Conservation (phyloP, 2,113 vertebrate species). For the Vicugna pacos region DNA sequence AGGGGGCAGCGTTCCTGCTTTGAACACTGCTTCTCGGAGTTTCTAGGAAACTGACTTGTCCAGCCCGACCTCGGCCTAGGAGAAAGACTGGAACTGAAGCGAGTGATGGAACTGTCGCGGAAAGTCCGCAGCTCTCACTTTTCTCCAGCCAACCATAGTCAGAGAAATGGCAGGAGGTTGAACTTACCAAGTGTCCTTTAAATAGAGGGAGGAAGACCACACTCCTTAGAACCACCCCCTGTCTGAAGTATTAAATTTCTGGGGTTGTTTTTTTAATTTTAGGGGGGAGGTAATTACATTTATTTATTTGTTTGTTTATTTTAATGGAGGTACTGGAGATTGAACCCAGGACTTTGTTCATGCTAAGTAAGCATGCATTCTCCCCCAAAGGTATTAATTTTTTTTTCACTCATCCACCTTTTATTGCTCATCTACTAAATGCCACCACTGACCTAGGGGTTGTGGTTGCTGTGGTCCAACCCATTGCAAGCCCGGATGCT, state of each 20-base stretch:
- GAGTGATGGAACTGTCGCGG: background rate
- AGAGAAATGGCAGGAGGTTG: background rate
- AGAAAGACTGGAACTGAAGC: background rate
- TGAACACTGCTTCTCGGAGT: background rate
- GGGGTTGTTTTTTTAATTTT: no score
- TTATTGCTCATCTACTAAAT: background rate
- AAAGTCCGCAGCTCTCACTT: background rate
- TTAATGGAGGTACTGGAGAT: no score
- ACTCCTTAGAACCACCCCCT: background rate
- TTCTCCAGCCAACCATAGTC: background rate
- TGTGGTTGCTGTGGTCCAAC: background rate
- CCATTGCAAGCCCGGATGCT: background rate
- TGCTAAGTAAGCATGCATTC: no score
- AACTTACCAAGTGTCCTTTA: background rate
- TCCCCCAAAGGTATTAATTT: no score
- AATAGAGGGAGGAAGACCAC: background rate
- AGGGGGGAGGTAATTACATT: no score
- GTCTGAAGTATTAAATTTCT: background rate
- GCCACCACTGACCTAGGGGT: background rate
- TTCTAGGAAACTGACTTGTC: constrained; percentile 44
- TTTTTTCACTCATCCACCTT: background rate
- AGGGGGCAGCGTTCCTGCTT: background rate
- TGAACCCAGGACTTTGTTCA: no score
- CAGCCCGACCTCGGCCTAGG: background rate
- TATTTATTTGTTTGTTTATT: no score